Percentiles rank a stretch among this genome's conserved stretches.
Evolutionary conservation across 2,888 invertebrate species (phyloP).

Genomic region (Scrobipalpa atriplicella): DNA sequence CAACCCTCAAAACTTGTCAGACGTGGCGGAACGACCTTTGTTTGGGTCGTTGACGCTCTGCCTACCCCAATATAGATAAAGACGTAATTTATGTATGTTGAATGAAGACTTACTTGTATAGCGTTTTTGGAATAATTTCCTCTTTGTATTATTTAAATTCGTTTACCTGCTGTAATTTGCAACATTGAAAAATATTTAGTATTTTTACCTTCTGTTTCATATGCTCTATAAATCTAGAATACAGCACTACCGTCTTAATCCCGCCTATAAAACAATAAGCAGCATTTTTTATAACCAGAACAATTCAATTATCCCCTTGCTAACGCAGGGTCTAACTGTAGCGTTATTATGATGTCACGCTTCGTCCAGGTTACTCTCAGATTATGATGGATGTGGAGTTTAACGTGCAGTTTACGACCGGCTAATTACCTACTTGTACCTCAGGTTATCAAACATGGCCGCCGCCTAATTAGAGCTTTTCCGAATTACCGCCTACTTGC

Average conservation of each 20-base stretch:
- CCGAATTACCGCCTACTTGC: background rate
- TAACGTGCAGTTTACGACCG: conserved; percentile 3
- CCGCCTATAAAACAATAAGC: background rate
- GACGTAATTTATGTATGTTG: no score
- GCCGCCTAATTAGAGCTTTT: conserved; percentile 9
- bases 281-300: background rate
- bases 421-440: background rate
- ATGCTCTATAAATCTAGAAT: background rate
- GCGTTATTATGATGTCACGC: no score
- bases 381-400: conserved; percentile 4
- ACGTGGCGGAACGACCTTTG: no score
- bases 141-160: no score
- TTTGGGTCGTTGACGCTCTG: no score
- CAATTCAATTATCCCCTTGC: background rate
- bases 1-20: no score
- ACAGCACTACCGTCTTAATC: background rate
- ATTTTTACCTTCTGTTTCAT: background rate
- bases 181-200: no score
- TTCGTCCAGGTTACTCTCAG: background rate
- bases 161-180: no score
- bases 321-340: no score
- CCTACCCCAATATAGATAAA: no score
- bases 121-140: no score
- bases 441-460: conserved; percentile 5
- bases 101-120: no score